phyloP scores from a whole-genome alignment of 35 echinoderm and acorn worm species.

The Apostichopus californicus region DNA sequence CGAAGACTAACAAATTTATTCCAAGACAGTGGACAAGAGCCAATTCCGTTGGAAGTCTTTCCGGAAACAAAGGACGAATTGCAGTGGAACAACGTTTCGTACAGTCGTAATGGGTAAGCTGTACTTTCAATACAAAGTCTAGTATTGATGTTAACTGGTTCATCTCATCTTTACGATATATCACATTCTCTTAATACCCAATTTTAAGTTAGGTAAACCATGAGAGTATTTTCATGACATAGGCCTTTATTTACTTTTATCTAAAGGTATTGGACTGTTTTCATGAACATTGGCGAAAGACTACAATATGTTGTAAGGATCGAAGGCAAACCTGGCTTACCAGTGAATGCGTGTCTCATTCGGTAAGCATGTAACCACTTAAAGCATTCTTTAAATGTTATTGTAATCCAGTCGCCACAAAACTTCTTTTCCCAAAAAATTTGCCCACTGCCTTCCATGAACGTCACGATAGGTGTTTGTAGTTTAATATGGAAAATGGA shows the following conservation, averaged over 20 bases:
- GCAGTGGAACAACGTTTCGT: conserved; percentile 2
- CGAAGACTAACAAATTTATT: not conserved
- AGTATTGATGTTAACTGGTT: too few species aligned
- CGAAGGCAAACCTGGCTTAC: not conserved
- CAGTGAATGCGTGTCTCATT: conserved; percentile 7
- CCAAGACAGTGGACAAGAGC: not conserved
- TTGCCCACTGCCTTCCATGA: too few species aligned
- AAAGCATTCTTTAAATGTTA: too few species aligned
- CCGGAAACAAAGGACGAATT: not conserved
- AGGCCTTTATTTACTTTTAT: not conserved
- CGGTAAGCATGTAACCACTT: not conserved
- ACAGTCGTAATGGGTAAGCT: not conserved
- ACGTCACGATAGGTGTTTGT: too few species aligned
- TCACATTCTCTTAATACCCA: not conserved
- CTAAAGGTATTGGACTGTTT: conserved; percentile 5
- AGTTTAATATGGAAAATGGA: too few species aligned
- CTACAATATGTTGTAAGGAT: not conserved
- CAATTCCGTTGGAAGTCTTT: not conserved
- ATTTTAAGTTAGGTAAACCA: not conserved
- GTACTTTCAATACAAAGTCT: too few species aligned
- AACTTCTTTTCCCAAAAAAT: too few species aligned
- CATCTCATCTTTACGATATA: not conserved
- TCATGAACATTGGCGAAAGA: not conserved
- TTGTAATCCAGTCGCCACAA: too few species aligned
- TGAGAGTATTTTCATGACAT: not conserved